Evolutionary conservation across 2,888 invertebrate genomes (phyloP).

Genomic region (Cryptus viduatorius): DNA sequence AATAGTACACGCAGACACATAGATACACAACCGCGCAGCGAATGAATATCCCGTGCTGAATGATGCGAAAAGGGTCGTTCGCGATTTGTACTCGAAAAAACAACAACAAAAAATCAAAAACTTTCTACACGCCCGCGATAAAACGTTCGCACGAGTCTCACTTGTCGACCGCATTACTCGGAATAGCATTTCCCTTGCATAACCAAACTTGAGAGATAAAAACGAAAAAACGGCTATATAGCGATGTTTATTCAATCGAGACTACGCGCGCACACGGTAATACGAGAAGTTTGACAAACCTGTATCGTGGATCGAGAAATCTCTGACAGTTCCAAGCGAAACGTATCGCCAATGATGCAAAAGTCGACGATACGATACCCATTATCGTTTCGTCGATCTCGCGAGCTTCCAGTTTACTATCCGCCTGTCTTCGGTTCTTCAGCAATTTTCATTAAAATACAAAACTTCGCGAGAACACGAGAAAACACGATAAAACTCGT

Average conservation of each 20-base stretch:
- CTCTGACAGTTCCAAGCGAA: conserved; percentile 78
- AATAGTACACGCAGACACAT: background rate
- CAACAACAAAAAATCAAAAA: background rate
- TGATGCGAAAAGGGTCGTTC: background rate
- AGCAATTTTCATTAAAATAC: background rate
- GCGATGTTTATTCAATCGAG: conserved; percentile 12
- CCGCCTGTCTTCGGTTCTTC: background rate
- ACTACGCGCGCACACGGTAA: conserved; percentile 18
- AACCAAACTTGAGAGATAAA: background rate
- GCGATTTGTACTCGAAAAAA: background rate
- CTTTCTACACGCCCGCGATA: conserved; percentile 4
- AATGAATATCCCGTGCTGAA: background rate
- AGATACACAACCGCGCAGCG: background rate
- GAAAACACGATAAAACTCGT: background rate
- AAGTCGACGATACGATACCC: conserved; percentile 78
- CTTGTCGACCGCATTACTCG: background rate
- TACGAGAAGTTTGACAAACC: conserved; percentile 65
- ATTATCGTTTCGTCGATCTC: conserved; percentile 52
- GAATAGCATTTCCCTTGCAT: conserved; percentile 15
- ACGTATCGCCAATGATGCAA: conserved; percentile 75
- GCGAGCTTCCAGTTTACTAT: background rate
- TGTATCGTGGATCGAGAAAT: conserved; percentile 77
- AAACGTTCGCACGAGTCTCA: conserved; percentile 5
- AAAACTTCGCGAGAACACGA: background rate
- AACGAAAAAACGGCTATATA: background rate